A percentile compares a stretch with the other conserved stretches of the same genome.
Evolutionary conservation across 2,113 vertebrate genomes (phyloP).

Genomic region (Myodes glareolus): DNA sequence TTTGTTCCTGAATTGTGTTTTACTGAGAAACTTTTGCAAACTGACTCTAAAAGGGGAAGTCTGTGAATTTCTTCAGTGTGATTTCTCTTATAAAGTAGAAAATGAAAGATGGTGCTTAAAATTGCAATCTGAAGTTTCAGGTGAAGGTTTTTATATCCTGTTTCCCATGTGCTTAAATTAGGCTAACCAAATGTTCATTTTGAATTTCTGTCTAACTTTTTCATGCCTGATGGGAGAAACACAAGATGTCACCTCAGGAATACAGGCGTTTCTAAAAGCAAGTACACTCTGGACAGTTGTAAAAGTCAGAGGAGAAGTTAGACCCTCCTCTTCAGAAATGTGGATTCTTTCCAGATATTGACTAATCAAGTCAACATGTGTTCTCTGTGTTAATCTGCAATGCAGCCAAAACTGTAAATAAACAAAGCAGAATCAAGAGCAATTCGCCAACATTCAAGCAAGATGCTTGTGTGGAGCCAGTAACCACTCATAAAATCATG

Average conservation of each 20-base stretch:
- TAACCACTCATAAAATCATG: neutral
- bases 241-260: neutral
- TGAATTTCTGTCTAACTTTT: slow-evolving; percentile 21
- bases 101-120: neutral
- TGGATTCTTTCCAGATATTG: neutral
- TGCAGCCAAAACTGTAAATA: neutral
- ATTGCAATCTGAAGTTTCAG: neutral
- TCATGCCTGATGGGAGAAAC: neutral
- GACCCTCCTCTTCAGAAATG: neutral
- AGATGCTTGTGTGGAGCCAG: neutral
- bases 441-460: neutral
- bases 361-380: neutral
- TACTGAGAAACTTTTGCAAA: slow-evolving; percentile 61
- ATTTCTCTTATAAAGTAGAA: slow-evolving; percentile 21
- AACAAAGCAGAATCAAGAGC: neutral
- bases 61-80: neutral
- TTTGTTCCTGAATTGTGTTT: slow-evolving; percentile 65
- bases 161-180: slow-evolving; percentile 14
- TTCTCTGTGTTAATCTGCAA: neutral
- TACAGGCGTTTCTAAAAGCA: neutral
- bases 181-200: neutral
- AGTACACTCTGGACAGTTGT: neutral
- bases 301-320: slow-evolving; percentile 5
- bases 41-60: slow-evolving; percentile 10
- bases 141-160: neutral